Conservation (phyloP, 2,888 invertebrate genomes). For the Spatulosminthurus flaviceps region DNA sequence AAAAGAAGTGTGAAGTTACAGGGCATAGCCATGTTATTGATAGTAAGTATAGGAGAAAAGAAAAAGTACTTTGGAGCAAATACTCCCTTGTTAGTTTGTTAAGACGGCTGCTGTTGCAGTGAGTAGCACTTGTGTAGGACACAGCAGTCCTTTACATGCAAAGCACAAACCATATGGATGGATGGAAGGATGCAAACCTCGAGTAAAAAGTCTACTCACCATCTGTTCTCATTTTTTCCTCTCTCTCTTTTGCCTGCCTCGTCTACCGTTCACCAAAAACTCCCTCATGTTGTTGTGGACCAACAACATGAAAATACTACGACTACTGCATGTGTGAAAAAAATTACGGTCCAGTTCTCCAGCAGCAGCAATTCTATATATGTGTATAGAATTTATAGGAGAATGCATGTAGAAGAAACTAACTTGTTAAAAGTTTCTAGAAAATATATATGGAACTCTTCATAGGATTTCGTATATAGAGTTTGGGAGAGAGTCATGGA, state of each 20-base stretch:
- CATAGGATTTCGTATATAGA: too few relatives aligned
- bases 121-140: slow-evolving; percentile 16
- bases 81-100: too few relatives aligned
- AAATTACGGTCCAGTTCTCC: slow-evolving; percentile 18
- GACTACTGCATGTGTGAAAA: slow-evolving; percentile 18
- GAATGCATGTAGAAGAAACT: neutral
- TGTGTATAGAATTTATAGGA: too few relatives aligned
- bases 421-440: neutral
- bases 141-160: slow-evolving; percentile 41
- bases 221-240: slow-evolving; percentile 41
- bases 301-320: neutral
- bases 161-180: slow-evolving; percentile 47
- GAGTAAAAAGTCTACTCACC: slow-evolving; percentile 43
- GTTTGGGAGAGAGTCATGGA: neutral
- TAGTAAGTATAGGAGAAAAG: too few relatives aligned
- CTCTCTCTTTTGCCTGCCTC: neutral
- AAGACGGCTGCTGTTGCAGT: too few relatives aligned
- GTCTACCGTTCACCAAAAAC: too few relatives aligned
- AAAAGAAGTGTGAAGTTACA: too few relatives aligned
- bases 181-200: slow-evolving; percentile 27
- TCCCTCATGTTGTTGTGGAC: too few relatives aligned
- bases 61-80: too few relatives aligned
- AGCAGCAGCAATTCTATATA: neutral
- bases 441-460: too few relatives aligned
- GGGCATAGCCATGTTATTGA: too few relatives aligned